phyloP scores from a whole-genome alignment of 2,797 vertebrate species.

The Neoniphon sammara region DNA sequence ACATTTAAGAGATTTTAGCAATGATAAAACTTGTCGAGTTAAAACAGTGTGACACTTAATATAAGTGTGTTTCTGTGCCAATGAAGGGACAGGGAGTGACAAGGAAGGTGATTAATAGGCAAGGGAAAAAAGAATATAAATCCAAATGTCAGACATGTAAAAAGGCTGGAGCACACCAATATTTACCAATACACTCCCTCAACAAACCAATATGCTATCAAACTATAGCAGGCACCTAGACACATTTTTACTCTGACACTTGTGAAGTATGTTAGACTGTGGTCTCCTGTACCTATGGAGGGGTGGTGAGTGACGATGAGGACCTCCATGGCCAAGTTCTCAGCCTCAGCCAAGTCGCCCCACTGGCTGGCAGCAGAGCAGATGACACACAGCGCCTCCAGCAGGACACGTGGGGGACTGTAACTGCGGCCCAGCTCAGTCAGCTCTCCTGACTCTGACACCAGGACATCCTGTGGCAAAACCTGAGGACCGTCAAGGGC shows the following conservation, averaged over 20 bases:
- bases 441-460: slow-evolving; percentile 88
- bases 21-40: background rate
- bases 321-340: slow-evolving; percentile 89
- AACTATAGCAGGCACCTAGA: background rate
- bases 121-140: background rate
- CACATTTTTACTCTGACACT: background rate
- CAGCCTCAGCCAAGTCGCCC: slow-evolving; percentile 82
- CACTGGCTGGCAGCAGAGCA: slow-evolving; percentile 87
- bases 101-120: no score
- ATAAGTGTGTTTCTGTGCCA: background rate
- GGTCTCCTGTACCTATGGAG: slow-evolving; percentile 85
- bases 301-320: slow-evolving; percentile 92
- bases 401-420: slow-evolving; percentile 87
- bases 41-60: background rate
- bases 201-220: background rate
- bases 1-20: background rate
- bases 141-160: background rate
- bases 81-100: background rate
- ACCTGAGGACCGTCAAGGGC: slow-evolving; percentile 76
- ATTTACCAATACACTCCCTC: no score
- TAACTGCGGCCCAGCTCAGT: slow-evolving; percentile 88
- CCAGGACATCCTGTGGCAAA: slow-evolving; percentile 85
- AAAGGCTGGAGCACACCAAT: background rate
- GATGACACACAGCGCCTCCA: slow-evolving; percentile 88
- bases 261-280: background rate